Conservation (phyloP, 1,140 invertebrate genomes). For the Heliothis subflexa region DNA sequence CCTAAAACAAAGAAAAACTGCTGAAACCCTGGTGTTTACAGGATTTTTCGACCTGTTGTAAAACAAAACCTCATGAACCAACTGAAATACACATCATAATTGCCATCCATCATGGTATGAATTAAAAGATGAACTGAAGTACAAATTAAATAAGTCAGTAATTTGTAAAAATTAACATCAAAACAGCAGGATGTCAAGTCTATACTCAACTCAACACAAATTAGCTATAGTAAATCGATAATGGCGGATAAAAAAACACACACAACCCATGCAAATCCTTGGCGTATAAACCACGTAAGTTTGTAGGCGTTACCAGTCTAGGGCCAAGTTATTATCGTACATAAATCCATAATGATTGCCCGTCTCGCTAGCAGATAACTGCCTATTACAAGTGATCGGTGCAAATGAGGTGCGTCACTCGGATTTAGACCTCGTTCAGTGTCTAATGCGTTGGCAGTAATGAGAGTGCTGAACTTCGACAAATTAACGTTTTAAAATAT, state of each 20-base stretch:
- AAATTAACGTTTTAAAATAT: slow-evolving; percentile 54
- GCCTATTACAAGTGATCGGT: slow-evolving; percentile 60
- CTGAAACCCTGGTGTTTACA: no score
- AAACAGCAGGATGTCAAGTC: slow-evolving; percentile 11
- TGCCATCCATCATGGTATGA: no score
- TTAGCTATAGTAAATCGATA: slow-evolving; percentile 31
- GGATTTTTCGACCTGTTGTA: no score
- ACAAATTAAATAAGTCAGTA: no score
- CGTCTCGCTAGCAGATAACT: slow-evolving; percentile 54
- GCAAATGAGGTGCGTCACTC: slow-evolving; percentile 59
- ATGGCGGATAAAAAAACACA: slow-evolving; percentile 16
- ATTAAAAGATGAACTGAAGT: no score
- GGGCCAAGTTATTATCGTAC: slow-evolving; percentile 59
- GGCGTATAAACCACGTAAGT: slow-evolving; percentile 11
- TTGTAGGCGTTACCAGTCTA: slow-evolving; percentile 53
- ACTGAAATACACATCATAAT: no score
- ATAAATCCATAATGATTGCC: slow-evolving; percentile 69
- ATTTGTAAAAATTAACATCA: no score
- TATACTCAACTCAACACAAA: slow-evolving; percentile 7
- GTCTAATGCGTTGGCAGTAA: slow-evolving; percentile 60
- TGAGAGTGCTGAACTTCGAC: slow-evolving; percentile 46
- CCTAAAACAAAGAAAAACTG: no score
- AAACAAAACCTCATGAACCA: no score
- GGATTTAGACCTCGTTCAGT: slow-evolving; percentile 55
- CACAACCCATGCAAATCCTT: slow-evolving; percentile 5